Conservation (phyloP, 2,888 invertebrate species). For the Chloroclystis v-ata region DNA sequence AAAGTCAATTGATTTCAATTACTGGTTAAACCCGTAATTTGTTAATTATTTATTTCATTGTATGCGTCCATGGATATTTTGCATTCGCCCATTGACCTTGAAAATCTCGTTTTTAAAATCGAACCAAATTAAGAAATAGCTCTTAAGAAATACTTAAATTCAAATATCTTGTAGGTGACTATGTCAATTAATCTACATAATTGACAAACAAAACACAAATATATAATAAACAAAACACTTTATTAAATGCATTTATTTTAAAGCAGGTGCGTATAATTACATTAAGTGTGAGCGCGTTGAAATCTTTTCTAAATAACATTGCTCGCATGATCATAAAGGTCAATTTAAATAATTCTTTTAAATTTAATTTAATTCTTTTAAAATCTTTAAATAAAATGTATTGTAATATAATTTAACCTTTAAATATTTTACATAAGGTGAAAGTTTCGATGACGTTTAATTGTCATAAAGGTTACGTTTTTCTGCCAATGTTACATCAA, state of each 20-base stretch:
- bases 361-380: too few species aligned
- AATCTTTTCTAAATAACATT: constrained; percentile 19
- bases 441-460: constrained; percentile 8
- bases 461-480: neutral
- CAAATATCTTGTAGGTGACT: neutral
- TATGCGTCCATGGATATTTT: constrained; percentile 8
- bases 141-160: neutral
- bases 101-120: constrained; percentile 11
- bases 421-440: constrained; percentile 5
- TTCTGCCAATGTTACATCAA: neutral
- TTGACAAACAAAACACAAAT: too few species aligned
- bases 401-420: constrained; percentile 7
- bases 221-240: too few species aligned
- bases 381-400: too few species aligned
- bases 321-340: too few species aligned
- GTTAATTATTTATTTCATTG: constrained; percentile 7
- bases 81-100: constrained; percentile 17
- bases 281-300: constrained; percentile 19
- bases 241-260: too few species aligned
- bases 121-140: constrained; percentile 12
- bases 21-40: neutral
- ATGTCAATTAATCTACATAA: too few species aligned
- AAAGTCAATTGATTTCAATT: constrained; percentile 6
- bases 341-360: too few species aligned
- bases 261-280: too few species aligned